phyloP scores from a whole-genome alignment of 2,113 vertebrate genomes.

The Elaphurus davidianus region DNA sequence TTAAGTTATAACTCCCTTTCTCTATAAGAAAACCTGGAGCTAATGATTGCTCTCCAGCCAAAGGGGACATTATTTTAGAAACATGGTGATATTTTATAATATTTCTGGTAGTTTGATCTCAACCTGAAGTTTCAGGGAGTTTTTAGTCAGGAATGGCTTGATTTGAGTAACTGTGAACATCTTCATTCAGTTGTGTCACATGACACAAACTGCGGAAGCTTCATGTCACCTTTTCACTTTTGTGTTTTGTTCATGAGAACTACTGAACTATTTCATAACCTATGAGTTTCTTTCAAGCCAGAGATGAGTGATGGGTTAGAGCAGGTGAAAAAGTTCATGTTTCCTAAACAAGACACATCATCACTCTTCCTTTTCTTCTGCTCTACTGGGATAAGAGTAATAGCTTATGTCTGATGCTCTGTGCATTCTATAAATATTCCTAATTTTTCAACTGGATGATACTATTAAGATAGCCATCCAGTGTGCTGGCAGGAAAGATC shows the following conservation, averaged over 20 bases:
- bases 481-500: not conserved
- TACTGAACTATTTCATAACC: not conserved
- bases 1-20: not conserved
- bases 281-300: not conserved
- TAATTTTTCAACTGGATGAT: not conserved
- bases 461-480: not conserved
- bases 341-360: not conserved
- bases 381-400: not conserved
- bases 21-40: not conserved
- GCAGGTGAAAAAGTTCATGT: not conserved
- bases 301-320: not conserved
- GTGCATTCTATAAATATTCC: not conserved
- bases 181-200: not conserved
- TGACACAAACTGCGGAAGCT: not conserved
- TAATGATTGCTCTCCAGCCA: not conserved
- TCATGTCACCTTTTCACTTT: not conserved
- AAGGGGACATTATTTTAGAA: not conserved
- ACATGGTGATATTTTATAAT: not conserved
- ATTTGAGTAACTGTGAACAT: not conserved
- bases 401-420: not conserved
- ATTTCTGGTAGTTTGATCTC: not conserved
- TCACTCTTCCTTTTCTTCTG: not conserved
- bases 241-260: not conserved
- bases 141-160: not conserved
- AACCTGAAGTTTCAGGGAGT: not conserved